Evolutionary conservation across 2,888 invertebrate species (phyloP), one percentile per base, ranked within the genome.

Genomic region (Congeria kusceri): DNA sequence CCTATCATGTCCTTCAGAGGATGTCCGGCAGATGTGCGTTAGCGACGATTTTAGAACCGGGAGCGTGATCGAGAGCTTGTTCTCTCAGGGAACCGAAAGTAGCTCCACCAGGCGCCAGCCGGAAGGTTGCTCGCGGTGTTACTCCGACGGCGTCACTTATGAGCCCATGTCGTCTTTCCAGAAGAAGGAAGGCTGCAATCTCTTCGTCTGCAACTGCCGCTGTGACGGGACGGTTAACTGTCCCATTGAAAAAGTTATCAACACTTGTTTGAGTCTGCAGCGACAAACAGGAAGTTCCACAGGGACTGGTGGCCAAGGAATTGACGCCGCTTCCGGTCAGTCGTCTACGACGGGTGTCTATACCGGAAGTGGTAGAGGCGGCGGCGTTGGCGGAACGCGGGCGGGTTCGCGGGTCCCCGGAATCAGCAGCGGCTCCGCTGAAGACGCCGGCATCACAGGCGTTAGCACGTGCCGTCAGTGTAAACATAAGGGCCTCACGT

Each of bases 161-260:
- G 78, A 77, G 3, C 82, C 83, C 1, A 77, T 84, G 53, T 77
- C 85, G 59, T 79, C 80, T 15, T 87, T 88, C 69, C 76, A 77
- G 0, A 69, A 83, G 27, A 64, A 79, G 49, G 77, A 80, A 20
- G 87, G 87, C 0, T 91, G 91, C 70, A 74, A 82, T n/a, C 80
- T 85, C 47, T 87, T 87, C 49, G 74, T 72, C 9, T 91, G 91
- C 67, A 76, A 74, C 2, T 90, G 89, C 68, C 61, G 80, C 15
- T 91, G 91, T 71, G 78, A 89, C 67, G 91, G 91, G 0, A 61
- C 77, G 0, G 83, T 79, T 15, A 70, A 73, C 15, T 91, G 91
- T 65, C 86, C 87, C 7, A 63, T 83, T 9, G 72, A 75, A 3
- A 70, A 58, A 28, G 73, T 44, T 4, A 49, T 68, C 7, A 63